Conservation (phyloP, 2,113 vertebrate species). For the Lepisosteus osseus region DNA sequence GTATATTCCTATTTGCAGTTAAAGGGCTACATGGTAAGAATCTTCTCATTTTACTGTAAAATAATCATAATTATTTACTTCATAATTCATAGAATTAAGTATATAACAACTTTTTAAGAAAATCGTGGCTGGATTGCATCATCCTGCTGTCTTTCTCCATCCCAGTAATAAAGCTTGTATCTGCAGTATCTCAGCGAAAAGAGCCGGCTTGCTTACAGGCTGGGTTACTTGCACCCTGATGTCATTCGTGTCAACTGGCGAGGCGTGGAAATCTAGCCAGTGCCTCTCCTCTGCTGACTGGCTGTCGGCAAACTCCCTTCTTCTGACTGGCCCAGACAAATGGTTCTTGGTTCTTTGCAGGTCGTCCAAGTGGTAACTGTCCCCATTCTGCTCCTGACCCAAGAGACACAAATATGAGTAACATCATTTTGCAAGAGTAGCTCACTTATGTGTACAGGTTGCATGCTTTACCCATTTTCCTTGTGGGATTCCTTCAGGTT, state of each 20-base stretch:
- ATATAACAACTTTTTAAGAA: background rate
- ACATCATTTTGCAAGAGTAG: background rate
- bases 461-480: too few species aligned
- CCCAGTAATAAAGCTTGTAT: background rate
- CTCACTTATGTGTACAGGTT: too few species aligned
- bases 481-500: too few species aligned
- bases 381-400: slow-evolving; percentile 77
- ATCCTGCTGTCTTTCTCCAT: background rate
- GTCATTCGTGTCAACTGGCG: slow-evolving; percentile 72
- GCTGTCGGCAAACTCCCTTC: slow-evolving; percentile 71
- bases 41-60: too few species aligned
- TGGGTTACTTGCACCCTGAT: slow-evolving; percentile 75
- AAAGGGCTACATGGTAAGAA: too few species aligned
- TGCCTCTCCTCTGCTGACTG: slow-evolving; percentile 61
- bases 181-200: background rate
- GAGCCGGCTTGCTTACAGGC: slow-evolving; percentile 63
- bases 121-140: background rate
- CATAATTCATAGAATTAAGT: background rate
- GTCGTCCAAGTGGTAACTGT: slow-evolving; percentile 70
- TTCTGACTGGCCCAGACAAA: slow-evolving; percentile 60
- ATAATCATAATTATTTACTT: background rate
- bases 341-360: slow-evolving; percentile 68
- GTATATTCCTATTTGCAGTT: too few species aligned
- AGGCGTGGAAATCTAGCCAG: slow-evolving; percentile 50
- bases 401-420: slow-evolving; percentile 11